A percentile compares a stretch with the other conserved stretches of the same genome.
Evolutionary conservation across 2,113 vertebrate genomes (phyloP).

Genomic region (Aspiorhynchus laticeps): DNA sequence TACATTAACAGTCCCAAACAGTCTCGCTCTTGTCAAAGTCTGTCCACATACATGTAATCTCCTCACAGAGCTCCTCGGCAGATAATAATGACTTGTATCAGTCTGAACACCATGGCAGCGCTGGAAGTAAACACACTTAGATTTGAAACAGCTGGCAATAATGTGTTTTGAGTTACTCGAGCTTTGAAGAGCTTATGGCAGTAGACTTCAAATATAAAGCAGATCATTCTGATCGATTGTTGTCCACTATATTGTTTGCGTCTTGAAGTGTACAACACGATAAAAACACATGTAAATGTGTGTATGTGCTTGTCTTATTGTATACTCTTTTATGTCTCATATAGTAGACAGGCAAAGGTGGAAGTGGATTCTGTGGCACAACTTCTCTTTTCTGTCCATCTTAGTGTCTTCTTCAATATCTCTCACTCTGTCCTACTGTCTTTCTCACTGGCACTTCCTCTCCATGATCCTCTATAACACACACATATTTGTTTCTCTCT

Average conservation of each 20-base stretch:
- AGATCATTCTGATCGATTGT: neutral
- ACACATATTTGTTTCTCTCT: constrained; percentile 43
- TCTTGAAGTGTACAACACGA: neutral
- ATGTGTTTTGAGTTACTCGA: neutral
- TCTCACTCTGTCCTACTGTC: neutral
- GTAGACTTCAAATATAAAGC: neutral
- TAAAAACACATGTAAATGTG: neutral
- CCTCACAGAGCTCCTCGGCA: constrained; percentile 1
- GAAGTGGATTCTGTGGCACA: neutral
- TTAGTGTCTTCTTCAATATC: neutral
- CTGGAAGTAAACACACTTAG: neutral
- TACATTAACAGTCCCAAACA: neutral
- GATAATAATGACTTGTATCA: constrained; percentile 11
- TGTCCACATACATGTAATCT: constrained; percentile 9
- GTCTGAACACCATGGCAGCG: neutral
- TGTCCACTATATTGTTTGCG: neutral
- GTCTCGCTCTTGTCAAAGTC: neutral
- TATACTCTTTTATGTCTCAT: neutral
- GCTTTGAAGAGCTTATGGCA: constrained; percentile 11
- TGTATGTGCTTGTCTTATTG: neutral
- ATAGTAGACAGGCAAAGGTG: constrained; percentile 8
- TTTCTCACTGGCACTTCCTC: neutral
- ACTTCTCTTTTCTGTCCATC: neutral
- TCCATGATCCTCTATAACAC: constrained; percentile 20
- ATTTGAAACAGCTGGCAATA: neutral